These are phyloP conservation scores for Eremophila alpestris DNA, from an alignment of 2,797 vertebrate genomes.

Conservation along the genomic window DNA sequence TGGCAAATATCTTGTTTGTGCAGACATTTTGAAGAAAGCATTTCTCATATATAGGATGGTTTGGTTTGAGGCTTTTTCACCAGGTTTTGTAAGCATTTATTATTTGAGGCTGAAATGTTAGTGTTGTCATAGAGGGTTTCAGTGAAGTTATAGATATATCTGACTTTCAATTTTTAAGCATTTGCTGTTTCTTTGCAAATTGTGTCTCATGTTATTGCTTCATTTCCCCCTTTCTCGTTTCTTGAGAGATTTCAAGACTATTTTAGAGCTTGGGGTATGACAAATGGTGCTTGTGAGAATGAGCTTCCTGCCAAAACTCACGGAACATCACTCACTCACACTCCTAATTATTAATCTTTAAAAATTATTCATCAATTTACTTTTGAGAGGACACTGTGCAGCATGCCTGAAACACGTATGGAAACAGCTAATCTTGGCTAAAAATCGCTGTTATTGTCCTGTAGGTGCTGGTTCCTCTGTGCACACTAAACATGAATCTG, in stretches of 20 bases:
- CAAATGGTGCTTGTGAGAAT: background rate
- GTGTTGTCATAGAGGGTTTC: background rate
- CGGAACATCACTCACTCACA: background rate
- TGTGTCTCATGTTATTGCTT: background rate
- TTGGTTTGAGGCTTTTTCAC: background rate
- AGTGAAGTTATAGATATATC: background rate
- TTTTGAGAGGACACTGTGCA: background rate
- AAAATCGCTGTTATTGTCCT: constrained; percentile 2
- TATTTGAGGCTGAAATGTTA: background rate
- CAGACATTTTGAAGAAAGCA: background rate
- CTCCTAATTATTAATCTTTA: background rate
- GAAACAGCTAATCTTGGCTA: background rate
- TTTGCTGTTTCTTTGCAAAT: background rate
- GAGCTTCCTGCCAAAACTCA: background rate
- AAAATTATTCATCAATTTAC: background rate
- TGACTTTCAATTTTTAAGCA: background rate
- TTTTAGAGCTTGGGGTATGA: background rate
- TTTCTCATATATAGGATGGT: background rate
- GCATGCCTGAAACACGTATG: background rate
- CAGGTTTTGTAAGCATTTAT: background rate
- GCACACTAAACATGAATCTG: background rate
- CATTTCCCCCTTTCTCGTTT: background rate
- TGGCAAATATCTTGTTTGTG: background rate
- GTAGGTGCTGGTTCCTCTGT: background rate
- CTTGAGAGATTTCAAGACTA: background rate